A percentile compares a stretch with the other conserved stretches of the same genome.
Evolutionary conservation across 2,113 vertebrate genomes (phyloP).

Genomic region (Hippocampus abdominalis): DNA sequence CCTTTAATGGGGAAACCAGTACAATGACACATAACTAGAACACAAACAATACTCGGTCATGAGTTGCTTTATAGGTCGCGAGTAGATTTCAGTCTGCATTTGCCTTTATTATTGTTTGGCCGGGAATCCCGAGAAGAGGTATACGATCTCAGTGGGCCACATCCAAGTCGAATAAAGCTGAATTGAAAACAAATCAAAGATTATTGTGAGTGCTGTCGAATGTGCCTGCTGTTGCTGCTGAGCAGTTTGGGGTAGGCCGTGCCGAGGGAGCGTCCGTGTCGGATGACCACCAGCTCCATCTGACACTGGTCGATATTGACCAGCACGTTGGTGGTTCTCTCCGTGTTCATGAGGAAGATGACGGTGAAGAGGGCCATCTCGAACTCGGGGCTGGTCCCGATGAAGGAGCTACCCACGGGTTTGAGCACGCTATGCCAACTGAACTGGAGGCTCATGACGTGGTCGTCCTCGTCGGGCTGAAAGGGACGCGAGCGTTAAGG

Average conservation of each 20-base stretch:
- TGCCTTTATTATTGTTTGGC: not conserved
- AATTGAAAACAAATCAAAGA: not conserved
- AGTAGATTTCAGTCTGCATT: not conserved
- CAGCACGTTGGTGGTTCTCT: constrained; percentile 65
- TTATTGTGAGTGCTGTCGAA: constrained; percentile 32
- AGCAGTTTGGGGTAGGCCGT: constrained; percentile 81
- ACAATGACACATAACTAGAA: not conserved
- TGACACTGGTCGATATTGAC: constrained; percentile 81
- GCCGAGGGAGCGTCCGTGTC: constrained; percentile 76
- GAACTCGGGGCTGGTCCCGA: constrained; percentile 82
- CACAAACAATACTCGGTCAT: no score
- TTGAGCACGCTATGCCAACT: constrained; percentile 82
- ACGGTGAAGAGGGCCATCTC: constrained; percentile 84
- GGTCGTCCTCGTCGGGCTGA: constrained; percentile 82
- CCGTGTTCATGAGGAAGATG: constrained; percentile 77
- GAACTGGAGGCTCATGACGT: constrained; percentile 85
- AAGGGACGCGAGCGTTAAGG: not conserved
- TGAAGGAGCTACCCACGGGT: constrained; percentile 78
- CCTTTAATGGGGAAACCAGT: not conserved
- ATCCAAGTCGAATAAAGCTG: not conserved
- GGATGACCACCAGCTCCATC: constrained; percentile 76
- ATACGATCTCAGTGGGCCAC: not conserved
- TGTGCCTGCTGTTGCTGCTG: constrained; percentile 69
- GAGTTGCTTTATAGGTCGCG: no score
- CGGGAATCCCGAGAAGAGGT: not conserved